These are phyloP conservation scores for Dinoponera quadriceps DNA, from an alignment of 1,140 invertebrate species.

Conservation along the genomic window DNA sequence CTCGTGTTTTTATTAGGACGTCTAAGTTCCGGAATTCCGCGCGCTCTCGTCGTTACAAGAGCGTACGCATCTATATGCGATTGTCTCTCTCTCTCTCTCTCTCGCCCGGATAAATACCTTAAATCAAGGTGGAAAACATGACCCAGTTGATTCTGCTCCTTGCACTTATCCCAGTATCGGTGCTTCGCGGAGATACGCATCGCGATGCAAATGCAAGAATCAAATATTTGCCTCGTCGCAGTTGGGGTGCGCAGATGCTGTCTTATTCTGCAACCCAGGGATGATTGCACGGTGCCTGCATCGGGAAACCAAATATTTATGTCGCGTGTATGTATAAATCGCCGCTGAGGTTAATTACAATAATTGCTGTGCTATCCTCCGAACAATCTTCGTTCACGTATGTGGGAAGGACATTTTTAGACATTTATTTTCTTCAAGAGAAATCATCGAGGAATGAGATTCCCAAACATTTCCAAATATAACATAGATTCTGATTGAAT, in stretches of 20 bases:
- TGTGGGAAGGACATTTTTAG: too few relatives aligned
- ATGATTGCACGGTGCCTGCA: background rate
- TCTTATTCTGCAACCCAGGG: slow-evolving; percentile 10
- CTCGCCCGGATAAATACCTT: slow-evolving; percentile 40
- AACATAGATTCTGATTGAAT: too few relatives aligned
- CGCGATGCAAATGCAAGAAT: slow-evolving; percentile 26
- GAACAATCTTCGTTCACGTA: background rate
- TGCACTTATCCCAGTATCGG: background rate
- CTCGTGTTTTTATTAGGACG: slow-evolving; percentile 32
- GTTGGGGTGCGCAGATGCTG: slow-evolving; percentile 25
- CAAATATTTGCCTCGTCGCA: slow-evolving; percentile 32
- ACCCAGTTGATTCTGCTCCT: slow-evolving; percentile 56
- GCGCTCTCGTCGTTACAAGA: background rate
- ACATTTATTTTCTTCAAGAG: too few relatives aligned
- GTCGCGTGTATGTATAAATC: background rate
- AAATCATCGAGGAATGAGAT: too few relatives aligned
- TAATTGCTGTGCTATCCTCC: background rate
- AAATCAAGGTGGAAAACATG: slow-evolving; percentile 65
- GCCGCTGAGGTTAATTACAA: background rate
- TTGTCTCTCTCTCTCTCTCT: background rate
- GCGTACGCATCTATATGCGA: slow-evolving; percentile 7
- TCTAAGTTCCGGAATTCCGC: slow-evolving; percentile 35
- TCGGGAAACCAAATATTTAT: slow-evolving; percentile 37
- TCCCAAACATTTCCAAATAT: too few relatives aligned
- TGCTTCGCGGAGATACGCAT: slow-evolving; percentile 13